phyloP scores from a whole-genome alignment of 2,888 invertebrate species.

The Aleiodes testaceus region DNA sequence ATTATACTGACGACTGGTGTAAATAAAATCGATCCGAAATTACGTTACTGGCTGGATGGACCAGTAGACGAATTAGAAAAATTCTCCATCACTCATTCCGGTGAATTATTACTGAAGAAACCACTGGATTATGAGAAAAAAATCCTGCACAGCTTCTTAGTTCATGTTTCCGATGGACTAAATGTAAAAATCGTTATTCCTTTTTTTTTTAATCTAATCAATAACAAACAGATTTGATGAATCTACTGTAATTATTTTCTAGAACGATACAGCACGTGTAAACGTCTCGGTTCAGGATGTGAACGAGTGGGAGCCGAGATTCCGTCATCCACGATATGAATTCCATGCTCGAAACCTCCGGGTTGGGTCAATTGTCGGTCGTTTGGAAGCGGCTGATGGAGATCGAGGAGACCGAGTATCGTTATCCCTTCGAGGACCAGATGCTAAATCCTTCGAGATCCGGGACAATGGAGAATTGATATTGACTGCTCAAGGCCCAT shows the following conservation, averaged over 20 bases:
- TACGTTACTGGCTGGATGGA: slow-evolving; percentile 83
- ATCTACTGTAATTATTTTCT: slow-evolving; percentile 57
- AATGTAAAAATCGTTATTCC: slow-evolving; percentile 74
- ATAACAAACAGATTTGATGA: not conserved
- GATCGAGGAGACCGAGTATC: slow-evolving; percentile 85
- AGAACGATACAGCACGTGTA: slow-evolving; percentile 90
- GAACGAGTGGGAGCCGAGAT: slow-evolving; percentile 95
- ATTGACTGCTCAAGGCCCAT: slow-evolving; percentile 67
- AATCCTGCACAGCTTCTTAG: slow-evolving; percentile 83
- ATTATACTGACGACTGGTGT: slow-evolving; percentile 80
- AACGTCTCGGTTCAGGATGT: slow-evolving; percentile 88
- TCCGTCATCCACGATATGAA: slow-evolving; percentile 90
- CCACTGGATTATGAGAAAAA: slow-evolving; percentile 86
- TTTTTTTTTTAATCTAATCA: slow-evolving; percentile 6
- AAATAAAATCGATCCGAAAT: slow-evolving; percentile 73
- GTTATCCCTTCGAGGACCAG: slow-evolving; percentile 82
- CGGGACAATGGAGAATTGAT: slow-evolving; percentile 80
- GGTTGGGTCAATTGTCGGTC: slow-evolving; percentile 69
- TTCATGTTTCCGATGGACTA: slow-evolving; percentile 86
- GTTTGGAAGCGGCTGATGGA: slow-evolving; percentile 90
- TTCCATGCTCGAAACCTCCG: slow-evolving; percentile 74
- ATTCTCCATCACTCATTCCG: slow-evolving; percentile 85
- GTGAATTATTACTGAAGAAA: slow-evolving; percentile 84
- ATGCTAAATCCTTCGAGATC: slow-evolving; percentile 80
- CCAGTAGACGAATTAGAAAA: slow-evolving; percentile 83